A percentile compares a stretch with the other conserved stretches of the same genome.
phyloP scores from a whole-genome alignment of 1,140 invertebrate species.

The Papilio aristodemus region DNA sequence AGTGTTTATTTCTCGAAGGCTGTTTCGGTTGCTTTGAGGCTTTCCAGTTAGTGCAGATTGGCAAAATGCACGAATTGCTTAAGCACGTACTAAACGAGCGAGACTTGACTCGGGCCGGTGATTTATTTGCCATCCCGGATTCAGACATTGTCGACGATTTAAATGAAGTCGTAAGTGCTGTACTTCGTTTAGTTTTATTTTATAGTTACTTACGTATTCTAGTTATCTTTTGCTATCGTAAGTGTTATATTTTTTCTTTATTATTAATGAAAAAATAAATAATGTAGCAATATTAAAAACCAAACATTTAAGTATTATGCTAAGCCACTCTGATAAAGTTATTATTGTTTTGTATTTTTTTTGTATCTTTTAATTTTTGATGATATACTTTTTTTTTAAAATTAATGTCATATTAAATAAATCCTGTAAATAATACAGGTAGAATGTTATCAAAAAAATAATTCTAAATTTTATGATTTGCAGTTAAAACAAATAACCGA shows the following conservation, averaged over 20 bases:
- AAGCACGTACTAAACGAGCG: constrained; percentile 91
- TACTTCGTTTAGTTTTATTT: constrained; percentile 24
- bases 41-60: constrained; percentile 29
- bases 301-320: too few species aligned
- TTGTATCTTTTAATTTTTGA: too few species aligned
- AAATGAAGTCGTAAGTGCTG: constrained; percentile 86
- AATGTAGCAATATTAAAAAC: too few species aligned
- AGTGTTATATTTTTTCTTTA: neutral
- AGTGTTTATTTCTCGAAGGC: constrained; percentile 39
- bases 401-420: too few species aligned
- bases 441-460: neutral
- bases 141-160: constrained; percentile 92
- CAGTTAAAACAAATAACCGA: constrained; percentile 87
- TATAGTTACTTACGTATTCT: neutral
- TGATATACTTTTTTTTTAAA: too few species aligned
- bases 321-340: too few species aligned
- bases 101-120: constrained; percentile 94
- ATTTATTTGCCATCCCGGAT: constrained; percentile 93
- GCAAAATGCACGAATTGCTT: constrained; percentile 92
- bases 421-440: too few species aligned
- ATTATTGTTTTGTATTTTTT: too few species aligned
- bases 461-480: constrained; percentile 38
- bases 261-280: too few species aligned
- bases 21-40: constrained; percentile 30
- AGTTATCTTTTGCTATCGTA: constrained; percentile 28